Evolutionary conservation across 2,113 vertebrate species (phyloP).

Genomic region (Neotoma lepida): DNA sequence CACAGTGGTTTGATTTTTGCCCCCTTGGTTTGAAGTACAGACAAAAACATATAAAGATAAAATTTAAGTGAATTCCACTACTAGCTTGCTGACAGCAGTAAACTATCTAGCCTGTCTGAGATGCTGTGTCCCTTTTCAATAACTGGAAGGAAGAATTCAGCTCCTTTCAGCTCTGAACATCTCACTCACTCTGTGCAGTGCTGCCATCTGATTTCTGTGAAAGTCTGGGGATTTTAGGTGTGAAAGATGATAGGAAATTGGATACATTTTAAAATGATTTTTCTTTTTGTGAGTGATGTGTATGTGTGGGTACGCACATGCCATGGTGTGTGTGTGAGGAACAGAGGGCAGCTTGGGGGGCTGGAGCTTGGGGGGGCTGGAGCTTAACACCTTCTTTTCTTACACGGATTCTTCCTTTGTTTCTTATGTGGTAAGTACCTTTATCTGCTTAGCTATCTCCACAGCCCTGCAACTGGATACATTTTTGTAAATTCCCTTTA

Average conservation of each 20-base stretch:
- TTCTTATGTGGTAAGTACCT: not conserved
- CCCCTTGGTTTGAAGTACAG: not conserved
- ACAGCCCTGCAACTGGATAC: slow-evolving; percentile 6
- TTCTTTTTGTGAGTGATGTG: not conserved
- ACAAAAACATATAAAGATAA: not conserved
- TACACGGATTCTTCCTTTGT: not conserved
- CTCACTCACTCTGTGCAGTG: not conserved
- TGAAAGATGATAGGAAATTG: slow-evolving; percentile 46
- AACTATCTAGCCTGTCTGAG: not conserved
- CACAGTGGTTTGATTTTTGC: not conserved
- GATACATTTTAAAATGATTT: slow-evolving; percentile 18
- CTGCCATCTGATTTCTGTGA: slow-evolving; percentile 40
- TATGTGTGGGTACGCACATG: not conserved
- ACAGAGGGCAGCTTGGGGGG: not conserved
- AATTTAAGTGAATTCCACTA: not conserved
- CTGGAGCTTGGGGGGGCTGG: not conserved
- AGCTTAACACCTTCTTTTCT: not conserved
- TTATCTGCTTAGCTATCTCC: not conserved
- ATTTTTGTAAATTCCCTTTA: slow-evolving; percentile 63
- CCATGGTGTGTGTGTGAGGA: not conserved
- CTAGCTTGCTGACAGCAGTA: not conserved
- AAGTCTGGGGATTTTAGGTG: not conserved
- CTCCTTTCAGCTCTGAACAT: not conserved
- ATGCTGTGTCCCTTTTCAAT: not conserved
- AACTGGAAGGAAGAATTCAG: not conserved